Evolutionary conservation across 1,140 invertebrate genomes (phyloP), one percentile per base, ranked within the genome.

Genomic region (Liolophura sinensis): DNA sequence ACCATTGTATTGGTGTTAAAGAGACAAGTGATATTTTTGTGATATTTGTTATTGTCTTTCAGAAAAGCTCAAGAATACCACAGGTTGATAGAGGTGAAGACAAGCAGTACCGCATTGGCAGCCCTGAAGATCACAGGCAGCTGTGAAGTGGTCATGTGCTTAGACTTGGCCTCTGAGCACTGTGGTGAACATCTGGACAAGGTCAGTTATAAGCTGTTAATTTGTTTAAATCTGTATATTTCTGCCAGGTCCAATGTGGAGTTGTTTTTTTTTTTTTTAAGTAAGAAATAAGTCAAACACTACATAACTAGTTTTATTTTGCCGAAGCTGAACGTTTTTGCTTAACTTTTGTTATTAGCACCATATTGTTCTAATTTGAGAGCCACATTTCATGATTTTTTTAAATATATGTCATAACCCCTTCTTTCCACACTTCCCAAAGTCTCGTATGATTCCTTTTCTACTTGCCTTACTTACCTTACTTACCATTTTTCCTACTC

Each of bases 1-100:
- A n/a, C n/a, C n/a, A n/a, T n/a, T n/a, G n/a, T n/a, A n/a, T n/a
- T n/a, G n/a, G n/a, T n/a, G n/a, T n/a, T 40, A 40, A 3, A 40
- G 3, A 40, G 31, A 40, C 31, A 40, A 40, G 9, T 40, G 3
- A 3, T 9, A 40, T 40, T 40, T 40, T 9, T 40, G 31, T 40
- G 31, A 40, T 40, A n/a, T 40, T 40, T 9, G 31, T 40, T 40
- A 5, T 40, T 40, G 31, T 40, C 3, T 70, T 70, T 0, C 69
- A 76, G 74, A 50, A 71, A 76, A 63, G 72, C 74, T 24, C 62
- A 71, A 50, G 74, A 74, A 57, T 62, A 71, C 20, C 50, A 54
- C 25, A 66, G 65, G 51, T 46, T 74, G 49, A 47, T 70, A 48
- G 66, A 71, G 25, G 56, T 71, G 1, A 56, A 69, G 52, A 64